Conservation (phyloP, 2,888 invertebrate genomes). For the Stomorhina lunata region DNA sequence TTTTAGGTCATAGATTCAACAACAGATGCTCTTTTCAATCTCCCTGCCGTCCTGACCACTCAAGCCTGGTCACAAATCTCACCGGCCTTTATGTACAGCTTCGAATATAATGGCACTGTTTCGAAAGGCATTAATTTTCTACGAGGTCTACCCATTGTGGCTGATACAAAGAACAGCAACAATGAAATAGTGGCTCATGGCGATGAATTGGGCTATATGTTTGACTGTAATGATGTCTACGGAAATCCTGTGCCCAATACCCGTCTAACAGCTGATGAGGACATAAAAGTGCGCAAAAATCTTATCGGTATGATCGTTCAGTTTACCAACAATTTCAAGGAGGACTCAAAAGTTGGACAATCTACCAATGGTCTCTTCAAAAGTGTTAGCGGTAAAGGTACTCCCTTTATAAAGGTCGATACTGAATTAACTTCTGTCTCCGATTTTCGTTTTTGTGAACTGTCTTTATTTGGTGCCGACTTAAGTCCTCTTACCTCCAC, state of each 20-base stretch:
- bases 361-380: constrained; percentile 72
- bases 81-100: constrained; percentile 87
- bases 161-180: constrained; percentile 75
- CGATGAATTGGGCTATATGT: constrained; percentile 87
- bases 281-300: constrained; percentile 84
- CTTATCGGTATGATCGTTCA: constrained; percentile 85
- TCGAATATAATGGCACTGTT: constrained; percentile 86
- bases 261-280: constrained; percentile 81
- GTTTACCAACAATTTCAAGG: constrained; percentile 82
- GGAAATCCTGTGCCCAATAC: constrained; percentile 81
- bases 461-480: constrained; percentile 76
- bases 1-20: constrained; percentile 75
- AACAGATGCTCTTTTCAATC: constrained; percentile 88
- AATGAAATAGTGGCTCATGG: constrained; percentile 82
- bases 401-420: constrained; percentile 82
- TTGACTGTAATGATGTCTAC: constrained; percentile 84
- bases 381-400: constrained; percentile 78
- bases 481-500: constrained; percentile 74
- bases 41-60: constrained; percentile 87
- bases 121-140: constrained; percentile 84
- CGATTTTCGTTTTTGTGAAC: constrained; percentile 80
- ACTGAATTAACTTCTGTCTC: constrained; percentile 80
- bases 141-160: constrained; percentile 84
- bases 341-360: constrained; percentile 62
- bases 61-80: constrained; percentile 85